A percentile compares a stretch with the other conserved stretches of the same genome.
Evolutionary conservation across 2,888 invertebrate species (phyloP).

Genomic region (Dolomedes plantarius): DNA sequence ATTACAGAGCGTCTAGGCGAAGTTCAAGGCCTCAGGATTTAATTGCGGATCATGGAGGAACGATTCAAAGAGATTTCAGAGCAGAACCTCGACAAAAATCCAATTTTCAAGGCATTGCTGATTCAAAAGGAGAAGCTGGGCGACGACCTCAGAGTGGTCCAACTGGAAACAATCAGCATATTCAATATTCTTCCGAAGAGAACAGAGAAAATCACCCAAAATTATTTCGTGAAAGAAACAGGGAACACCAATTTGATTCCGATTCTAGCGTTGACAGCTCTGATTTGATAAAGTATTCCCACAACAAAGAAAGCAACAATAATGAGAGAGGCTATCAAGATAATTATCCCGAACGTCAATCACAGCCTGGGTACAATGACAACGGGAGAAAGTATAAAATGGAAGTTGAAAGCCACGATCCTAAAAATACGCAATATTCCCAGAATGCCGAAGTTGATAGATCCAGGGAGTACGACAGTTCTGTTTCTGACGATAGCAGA

Average conservation of each 20-base stretch:
- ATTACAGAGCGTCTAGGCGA: not conserved
- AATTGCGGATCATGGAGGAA: not conserved
- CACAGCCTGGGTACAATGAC: not conserved
- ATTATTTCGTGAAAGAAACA: not conserved
- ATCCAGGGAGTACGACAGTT: not conserved
- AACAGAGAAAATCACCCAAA: not conserved
- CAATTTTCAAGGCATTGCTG: not conserved
- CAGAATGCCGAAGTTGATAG: not conserved
- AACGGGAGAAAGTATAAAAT: not conserved
- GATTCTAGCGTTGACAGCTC: not conserved
- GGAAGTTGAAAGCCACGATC: not conserved
- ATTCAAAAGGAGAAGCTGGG: not conserved
- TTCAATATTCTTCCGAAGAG: not conserved
- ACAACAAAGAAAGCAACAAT: not conserved
- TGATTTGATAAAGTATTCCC: not conserved
- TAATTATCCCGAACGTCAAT: not conserved
- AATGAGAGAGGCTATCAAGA: not conserved
- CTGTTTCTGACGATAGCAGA: not conserved
- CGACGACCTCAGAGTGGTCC: not conserved
- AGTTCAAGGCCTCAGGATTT: not conserved
- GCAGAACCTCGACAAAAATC: not conserved
- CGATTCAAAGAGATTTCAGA: not conserved
- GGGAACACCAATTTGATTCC: not conserved
- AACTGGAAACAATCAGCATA: not conserved
- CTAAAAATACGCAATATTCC: not conserved